Evolutionary conservation across 92 coral and sea anemone species (phyloP), one percentile per base, ranked within the genome.

Genomic region (Muricea muricata): DNA sequence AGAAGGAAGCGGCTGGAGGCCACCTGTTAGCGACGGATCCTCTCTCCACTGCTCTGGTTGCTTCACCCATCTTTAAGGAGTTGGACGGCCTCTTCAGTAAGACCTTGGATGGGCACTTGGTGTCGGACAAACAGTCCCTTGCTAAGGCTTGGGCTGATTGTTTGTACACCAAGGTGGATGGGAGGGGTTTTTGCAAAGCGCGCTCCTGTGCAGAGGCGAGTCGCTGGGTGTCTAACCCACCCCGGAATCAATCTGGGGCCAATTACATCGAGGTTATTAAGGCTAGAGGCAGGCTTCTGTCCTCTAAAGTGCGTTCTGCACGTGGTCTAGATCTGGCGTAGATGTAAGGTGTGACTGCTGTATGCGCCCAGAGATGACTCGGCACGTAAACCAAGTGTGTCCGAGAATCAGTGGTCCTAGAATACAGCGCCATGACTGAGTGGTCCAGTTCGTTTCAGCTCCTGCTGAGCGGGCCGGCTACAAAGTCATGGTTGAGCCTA

Each of bases 341-440:
- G 60, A 84, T 35, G 47, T 83, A 1, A 70, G 46, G 6, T 83
- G 87, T 70, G 87, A 70, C n/a, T 70, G 40, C 0, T 80, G 85
- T 12, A 0, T 20, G 40, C 52, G 45, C 24, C 86, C 86, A 26
- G 74, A 34, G 1, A 34, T 57, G 26, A 33, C 69, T 10, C 86
- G 69, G 46, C 86, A 82, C 65, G 69, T 47, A 73, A 68, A 67
- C 1, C 86, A 82, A 30, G 86, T 82, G 26, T 45, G 68, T n/a
- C 65, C 58, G 67, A 24, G 69, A 28, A 48, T 79, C 1, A 55
- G 46, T 21, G 86, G 78, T 21, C 79, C 86, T 3, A 55, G 86
- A 24, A 45, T 82, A 1, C 63, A 48, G 23, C 42, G 78, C 7
- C 86, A 82, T 47, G 75, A 81, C 45, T 26, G 42, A 12, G 18